Base-by-base conservation (phyloP, 2,113 vertebrate genomes). In the Sinocyclocheilus grahami region DNA sequence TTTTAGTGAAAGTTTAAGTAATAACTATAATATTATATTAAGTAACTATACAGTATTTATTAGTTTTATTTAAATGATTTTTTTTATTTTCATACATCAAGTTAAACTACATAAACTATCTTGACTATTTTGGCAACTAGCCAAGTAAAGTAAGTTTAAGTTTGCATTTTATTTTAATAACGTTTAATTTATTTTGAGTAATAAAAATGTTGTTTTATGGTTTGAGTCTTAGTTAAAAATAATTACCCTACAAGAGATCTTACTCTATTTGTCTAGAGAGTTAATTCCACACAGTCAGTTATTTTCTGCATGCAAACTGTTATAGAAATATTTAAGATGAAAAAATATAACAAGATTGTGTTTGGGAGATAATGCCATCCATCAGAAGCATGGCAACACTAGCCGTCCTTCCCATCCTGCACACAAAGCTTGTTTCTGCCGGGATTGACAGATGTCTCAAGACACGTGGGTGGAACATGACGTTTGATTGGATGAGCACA, bases 381-480 rank as follows among this genome's bases (percentile, higher is more conserved):
- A 58, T 88, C 78, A 58, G 81, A 91, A 88, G 84, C 87, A 87
- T 78, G 79, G 71, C 63, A 74, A 88, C 86, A 82, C 91, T 85
- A 91, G 90, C 90, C 79, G 87, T 90, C 86, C 37, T 58, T 92
- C 92, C 89, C 89, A 87, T 62, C 83, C 89, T 87, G 90, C 85
- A 91, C 92, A 94, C 93, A 93, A 94, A 93, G 92, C 92, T 69
- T 3, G 30, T 77, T 67, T 91, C 86, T 91, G 78, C 91, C 92
- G 92, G 92, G 93, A 93, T 87, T 93, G 94, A 94, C 93, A 94
- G 92, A 93, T 92, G 91, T 94, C 92, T 93, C 89, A 91, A 92
- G 91, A 91, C 89, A 88, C 86, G 91, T 84, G 87, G 89, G 91
- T 89, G 92, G 85, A 92, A 88, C 89, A 89, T 88, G 88, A 93